A percentile compares a stretch with the other conserved stretches of the same genome.
phyloP scores from a whole-genome alignment of 2,797 vertebrate species.

The Taenioides sp. region DNA sequence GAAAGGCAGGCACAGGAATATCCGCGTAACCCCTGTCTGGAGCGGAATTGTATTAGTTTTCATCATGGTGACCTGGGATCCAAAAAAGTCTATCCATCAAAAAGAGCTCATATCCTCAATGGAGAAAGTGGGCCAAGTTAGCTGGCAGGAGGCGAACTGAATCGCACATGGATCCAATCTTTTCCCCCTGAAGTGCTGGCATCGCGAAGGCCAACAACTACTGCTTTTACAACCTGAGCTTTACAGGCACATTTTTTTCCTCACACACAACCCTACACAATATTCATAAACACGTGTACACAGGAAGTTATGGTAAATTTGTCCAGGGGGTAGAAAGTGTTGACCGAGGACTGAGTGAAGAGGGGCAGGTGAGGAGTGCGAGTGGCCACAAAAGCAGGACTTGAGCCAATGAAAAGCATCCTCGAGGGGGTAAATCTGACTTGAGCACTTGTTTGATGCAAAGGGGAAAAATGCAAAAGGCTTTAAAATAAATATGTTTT shows the following conservation, averaged over 20 bases:
- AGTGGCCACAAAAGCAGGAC: constrained; percentile 31
- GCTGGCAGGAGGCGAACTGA: constrained; percentile 61
- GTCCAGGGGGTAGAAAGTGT: constrained; percentile 45
- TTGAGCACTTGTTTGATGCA: constrained; percentile 23
- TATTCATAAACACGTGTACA: constrained; percentile 67
- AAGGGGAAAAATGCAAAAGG: not conserved
- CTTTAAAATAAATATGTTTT: constrained; percentile 12
- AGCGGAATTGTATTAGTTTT: constrained; percentile 48
- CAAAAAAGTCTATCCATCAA: constrained; percentile 64
- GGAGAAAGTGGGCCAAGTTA: constrained; percentile 67
- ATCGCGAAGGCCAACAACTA: constrained; percentile 69
- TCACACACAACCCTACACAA: constrained; percentile 50
- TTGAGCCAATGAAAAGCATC: constrained; percentile 29
- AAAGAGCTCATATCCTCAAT: constrained; percentile 50
- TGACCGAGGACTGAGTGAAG: constrained; percentile 44
- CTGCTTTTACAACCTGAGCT: constrained; percentile 61
- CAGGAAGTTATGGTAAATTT: constrained; percentile 50
- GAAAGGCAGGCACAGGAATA: constrained; percentile 39
- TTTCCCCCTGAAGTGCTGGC: constrained; percentile 71
- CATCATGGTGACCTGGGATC: constrained; percentile 58
- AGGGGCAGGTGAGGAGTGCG: constrained; percentile 55
- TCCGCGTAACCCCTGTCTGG: constrained; percentile 51
- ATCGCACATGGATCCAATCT: constrained; percentile 74
- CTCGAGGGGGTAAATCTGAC: constrained; percentile 16
- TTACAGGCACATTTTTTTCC: constrained; percentile 49